Evolutionary conservation across 2,888 invertebrate species (phyloP).

Genomic region (Mesorhabditis sp.): DNA sequence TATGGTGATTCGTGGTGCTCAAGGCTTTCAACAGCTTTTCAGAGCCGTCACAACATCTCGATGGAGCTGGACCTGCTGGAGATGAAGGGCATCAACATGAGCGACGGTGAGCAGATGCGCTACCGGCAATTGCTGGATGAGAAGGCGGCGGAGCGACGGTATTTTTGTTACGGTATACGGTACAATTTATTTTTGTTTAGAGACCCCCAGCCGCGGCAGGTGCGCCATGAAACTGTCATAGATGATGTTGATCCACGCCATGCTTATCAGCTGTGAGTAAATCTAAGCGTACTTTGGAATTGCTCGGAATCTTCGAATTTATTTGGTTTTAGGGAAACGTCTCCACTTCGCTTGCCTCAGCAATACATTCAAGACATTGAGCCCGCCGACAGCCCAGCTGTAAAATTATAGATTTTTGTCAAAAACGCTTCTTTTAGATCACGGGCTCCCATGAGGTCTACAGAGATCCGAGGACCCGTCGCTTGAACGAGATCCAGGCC

Average conservation of each 20-base stretch:
- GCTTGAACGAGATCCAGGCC: slow-evolving; percentile 47
- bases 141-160: slow-evolving; percentile 8
- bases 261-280: background rate
- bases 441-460: slow-evolving; percentile 98
- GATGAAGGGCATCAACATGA: slow-evolving; percentile 32
- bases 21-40: background rate
- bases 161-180: background rate
- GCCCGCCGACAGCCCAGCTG: background rate
- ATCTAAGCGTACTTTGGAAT: background rate
- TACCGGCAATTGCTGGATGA: slow-evolving; percentile 21
- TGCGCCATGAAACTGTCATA: slow-evolving; percentile 33
- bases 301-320: background rate
- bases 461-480: slow-evolving; percentile 68
- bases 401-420: background rate
- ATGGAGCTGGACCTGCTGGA: slow-evolving; percentile 44
- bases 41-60: slow-evolving; percentile 37
- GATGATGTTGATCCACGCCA: slow-evolving; percentile 34
- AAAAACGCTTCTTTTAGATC: slow-evolving; percentile 63
- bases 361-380: background rate
- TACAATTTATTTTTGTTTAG: background rate
- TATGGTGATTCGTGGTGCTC: background rate
- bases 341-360: background rate
- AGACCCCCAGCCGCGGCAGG: background rate
- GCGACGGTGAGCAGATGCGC: slow-evolving; percentile 29
- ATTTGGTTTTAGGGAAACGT: background rate